Percentiles rank a stretch among this genome's conserved stretches.
Conservation (phyloP, 1,140 invertebrate species). For the Diachasmimorpha longicaudata region DNA sequence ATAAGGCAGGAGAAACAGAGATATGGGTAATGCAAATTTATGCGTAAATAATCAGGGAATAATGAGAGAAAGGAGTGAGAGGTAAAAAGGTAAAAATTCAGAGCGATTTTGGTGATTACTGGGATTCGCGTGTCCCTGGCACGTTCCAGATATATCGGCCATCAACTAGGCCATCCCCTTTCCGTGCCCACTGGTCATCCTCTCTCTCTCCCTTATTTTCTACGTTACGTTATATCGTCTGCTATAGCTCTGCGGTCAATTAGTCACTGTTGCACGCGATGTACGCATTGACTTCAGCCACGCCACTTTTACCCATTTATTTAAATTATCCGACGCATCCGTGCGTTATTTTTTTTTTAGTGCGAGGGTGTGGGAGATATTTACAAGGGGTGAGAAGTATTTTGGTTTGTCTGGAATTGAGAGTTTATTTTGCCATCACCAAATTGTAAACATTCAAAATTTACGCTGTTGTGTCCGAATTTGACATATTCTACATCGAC, state of each 20-base stretch:
- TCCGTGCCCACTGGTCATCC: constrained; percentile 30
- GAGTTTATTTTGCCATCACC: no score
- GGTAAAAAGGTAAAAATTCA: neutral
- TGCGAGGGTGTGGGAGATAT: neutral
- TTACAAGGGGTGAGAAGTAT: neutral
- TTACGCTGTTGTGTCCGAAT: no score
- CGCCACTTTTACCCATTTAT: constrained; percentile 34
- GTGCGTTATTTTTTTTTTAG: constrained; percentile 21
- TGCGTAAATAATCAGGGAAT: neutral
- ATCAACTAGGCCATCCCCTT: constrained; percentile 37
- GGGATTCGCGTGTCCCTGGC: constrained; percentile 37
- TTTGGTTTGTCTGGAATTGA: neutral
- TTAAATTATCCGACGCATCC: constrained; percentile 39
- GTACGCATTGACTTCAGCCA: constrained; percentile 44
- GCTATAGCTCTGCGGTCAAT: constrained; percentile 39
- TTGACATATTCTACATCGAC: no score
- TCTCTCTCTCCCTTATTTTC: neutral
- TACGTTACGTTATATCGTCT: neutral
- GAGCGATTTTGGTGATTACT: constrained; percentile 4
- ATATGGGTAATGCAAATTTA: neutral
- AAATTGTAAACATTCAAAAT: no score
- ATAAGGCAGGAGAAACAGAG: neutral
- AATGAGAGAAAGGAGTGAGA: neutral
- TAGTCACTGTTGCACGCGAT: constrained; percentile 48
- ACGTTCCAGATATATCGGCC: constrained; percentile 23